These are phyloP conservation scores for Notothenia rossii DNA, from an alignment of 2,113 vertebrate genomes.

Conservation along the genomic window DNA sequence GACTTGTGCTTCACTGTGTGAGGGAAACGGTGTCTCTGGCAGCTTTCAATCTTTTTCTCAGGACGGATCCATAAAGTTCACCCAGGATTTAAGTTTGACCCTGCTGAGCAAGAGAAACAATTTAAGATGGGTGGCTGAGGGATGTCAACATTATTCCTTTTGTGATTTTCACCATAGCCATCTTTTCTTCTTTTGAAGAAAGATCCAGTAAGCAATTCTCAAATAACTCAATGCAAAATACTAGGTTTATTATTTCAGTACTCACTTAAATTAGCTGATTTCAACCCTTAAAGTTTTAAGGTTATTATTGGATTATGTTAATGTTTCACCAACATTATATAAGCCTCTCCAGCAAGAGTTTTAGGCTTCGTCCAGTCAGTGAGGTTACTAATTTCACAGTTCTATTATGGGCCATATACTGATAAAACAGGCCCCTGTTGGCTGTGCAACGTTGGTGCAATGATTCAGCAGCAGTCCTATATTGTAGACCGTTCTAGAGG, in stretches of 20 bases:
- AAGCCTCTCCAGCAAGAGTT: conserved; percentile 16
- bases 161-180: conserved; percentile 14
- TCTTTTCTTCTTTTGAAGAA: background rate
- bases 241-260: background rate
- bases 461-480: conserved; percentile 29
- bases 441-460: conserved; percentile 37
- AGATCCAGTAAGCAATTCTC: background rate
- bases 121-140: conserved; percentile 9
- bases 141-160: conserved; percentile 27
- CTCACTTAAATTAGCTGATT: background rate
- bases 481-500: background rate
- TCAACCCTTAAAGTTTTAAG: conserved; percentile 2
- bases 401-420: conserved; percentile 48
- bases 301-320: conserved; percentile 10
- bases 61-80: conserved; percentile 60
- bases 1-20: conserved; percentile 33
- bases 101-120: conserved; percentile 32
- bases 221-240: conserved; percentile 8
- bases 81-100: conserved; percentile 29
- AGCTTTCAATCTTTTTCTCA: conserved; percentile 50
- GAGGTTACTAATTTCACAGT: conserved; percentile 48
- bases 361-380: conserved; percentile 11
- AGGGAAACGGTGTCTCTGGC: conserved; percentile 36
- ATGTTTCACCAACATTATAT: background rate
- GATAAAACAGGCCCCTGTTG: conserved; percentile 28